These are phyloP conservation scores for Gasterosteus aculeatus DNA, from an alignment of 2,113 vertebrate genomes.

Conservation along the genomic window DNA sequence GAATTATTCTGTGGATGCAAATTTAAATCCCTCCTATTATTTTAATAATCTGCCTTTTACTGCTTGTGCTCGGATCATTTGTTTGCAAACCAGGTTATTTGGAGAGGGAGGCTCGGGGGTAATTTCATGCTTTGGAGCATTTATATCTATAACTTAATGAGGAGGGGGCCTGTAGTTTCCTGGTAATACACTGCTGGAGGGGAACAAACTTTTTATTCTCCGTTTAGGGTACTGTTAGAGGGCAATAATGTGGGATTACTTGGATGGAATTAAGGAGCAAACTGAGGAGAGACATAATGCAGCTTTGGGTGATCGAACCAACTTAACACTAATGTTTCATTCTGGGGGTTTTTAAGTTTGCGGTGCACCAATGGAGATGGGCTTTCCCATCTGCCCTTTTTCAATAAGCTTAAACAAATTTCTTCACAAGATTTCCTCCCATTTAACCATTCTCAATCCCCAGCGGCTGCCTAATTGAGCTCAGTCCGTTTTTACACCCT, in stretches of 20 bases:
- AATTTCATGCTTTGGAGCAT: constrained; percentile 99
- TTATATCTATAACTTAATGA: constrained; percentile 98
- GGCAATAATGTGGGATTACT: constrained; percentile 76
- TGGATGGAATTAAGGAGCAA: constrained; percentile 72
- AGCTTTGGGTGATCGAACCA: constrained; percentile 63
- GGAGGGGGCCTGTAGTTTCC: constrained; percentile 90
- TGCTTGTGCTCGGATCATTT: constrained; percentile 93
- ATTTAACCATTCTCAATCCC: constrained; percentile 26
- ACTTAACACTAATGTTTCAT: constrained; percentile 68
- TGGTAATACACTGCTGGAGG: constrained; percentile 79
- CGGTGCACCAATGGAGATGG: constrained; percentile 28
- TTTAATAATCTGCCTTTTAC: constrained; percentile 92
- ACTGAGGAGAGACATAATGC: constrained; percentile 65
- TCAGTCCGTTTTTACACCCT: constrained; percentile 17
- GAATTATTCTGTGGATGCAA: constrained; percentile 89
- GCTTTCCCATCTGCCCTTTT: constrained; percentile 42
- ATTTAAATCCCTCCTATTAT: constrained; percentile 92
- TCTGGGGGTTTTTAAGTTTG: constrained; percentile 56
- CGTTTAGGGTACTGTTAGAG: constrained; percentile 78
- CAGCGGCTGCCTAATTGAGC: not conserved
- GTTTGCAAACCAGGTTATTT: constrained; percentile 98
- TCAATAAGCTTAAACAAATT: constrained; percentile 30
- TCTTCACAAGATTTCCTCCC: constrained; percentile 32
- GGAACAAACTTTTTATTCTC: constrained; percentile 79
- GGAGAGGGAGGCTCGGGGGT: constrained; percentile 93